Evolutionary conservation across 2,797 vertebrate genomes (phyloP).

Genomic region (Cirrhinus mrigala): DNA sequence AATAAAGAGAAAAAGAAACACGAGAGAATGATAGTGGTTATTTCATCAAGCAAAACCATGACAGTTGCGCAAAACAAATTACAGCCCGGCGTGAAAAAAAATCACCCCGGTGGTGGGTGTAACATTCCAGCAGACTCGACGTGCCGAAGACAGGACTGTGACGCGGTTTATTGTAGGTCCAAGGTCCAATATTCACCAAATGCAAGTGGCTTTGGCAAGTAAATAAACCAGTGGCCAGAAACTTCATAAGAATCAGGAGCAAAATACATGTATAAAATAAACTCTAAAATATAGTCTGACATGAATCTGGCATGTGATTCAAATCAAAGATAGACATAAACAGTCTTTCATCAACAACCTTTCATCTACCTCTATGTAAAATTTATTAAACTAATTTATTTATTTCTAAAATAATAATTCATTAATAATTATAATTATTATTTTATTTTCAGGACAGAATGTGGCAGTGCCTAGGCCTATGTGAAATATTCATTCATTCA

Average conservation of each 20-base stretch:
- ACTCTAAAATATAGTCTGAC: not conserved
- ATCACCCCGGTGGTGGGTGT: not conserved
- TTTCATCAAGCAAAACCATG: conserved; percentile 71
- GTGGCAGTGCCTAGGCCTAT: too few species aligned
- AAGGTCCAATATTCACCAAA: not conserved
- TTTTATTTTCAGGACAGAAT: too few species aligned
- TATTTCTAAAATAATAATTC: not conserved
- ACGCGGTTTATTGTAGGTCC: not conserved
- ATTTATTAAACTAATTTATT: not conserved
- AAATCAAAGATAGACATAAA: not conserved
- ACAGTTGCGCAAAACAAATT: conserved; percentile 49
- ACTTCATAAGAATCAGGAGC: not conserved
- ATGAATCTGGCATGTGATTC: not conserved
- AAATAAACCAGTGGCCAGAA: not conserved
- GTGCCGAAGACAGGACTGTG: not conserved
- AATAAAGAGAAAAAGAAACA: conserved; percentile 33
- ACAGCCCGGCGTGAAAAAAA: conserved; percentile 9
- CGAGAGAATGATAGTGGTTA: conserved; percentile 71
- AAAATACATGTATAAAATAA: not conserved
- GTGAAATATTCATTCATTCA: too few species aligned
- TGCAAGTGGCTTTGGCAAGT: not conserved
- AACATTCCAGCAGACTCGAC: not conserved
- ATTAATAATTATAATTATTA: not conserved
- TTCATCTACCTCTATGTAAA: not conserved
- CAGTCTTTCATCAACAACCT: not conserved